Conservation (phyloP, 2,888 invertebrate genomes). For the Rhamnusium bicolor region DNA sequence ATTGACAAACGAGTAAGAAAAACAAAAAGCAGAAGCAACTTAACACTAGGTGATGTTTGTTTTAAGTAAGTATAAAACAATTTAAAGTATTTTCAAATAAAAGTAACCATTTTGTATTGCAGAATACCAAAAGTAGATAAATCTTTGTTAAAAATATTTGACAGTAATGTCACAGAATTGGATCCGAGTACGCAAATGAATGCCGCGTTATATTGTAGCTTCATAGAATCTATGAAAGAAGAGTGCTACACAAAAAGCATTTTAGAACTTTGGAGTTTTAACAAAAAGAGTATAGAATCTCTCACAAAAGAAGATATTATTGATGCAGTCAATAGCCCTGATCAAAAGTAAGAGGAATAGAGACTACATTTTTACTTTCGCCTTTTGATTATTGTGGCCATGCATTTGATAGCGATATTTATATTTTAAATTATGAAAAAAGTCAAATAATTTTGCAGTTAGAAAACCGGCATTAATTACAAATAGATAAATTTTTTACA, state of each 20-base stretch:
- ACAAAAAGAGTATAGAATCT: conserved; percentile 72
- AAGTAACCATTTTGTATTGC: conserved; percentile 25
- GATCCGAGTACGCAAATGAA: conserved; percentile 76
- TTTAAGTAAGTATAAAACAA: conserved; percentile 70
- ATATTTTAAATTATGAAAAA: too few species aligned
- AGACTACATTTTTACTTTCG: neutral
- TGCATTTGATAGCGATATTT: too few species aligned
- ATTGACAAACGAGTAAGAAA: conserved; percentile 58
- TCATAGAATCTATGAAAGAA: conserved; percentile 76
- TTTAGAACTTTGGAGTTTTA: conserved; percentile 81
- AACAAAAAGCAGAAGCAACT: conserved; percentile 55
- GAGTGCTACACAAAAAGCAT: conserved; percentile 79
- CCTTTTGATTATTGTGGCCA: neutral
- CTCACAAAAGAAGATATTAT: conserved; percentile 78
- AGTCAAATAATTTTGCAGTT: too few species aligned
- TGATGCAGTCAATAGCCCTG: conserved; percentile 74
- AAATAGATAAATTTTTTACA: too few species aligned
- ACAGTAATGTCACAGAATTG: conserved; percentile 40
- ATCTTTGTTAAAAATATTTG: conserved; percentile 50
- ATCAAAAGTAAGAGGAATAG: conserved; percentile 68
- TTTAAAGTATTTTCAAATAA: neutral
- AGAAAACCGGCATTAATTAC: too few species aligned
- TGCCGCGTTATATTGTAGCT: conserved; percentile 76
- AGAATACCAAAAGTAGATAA: conserved; percentile 61
- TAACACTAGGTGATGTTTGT: conserved; percentile 73